A percentile compares a stretch with the other conserved stretches of the same genome.
Conservation (phyloP, 1,140 invertebrate genomes). For the Aphis craccivora region DNA sequence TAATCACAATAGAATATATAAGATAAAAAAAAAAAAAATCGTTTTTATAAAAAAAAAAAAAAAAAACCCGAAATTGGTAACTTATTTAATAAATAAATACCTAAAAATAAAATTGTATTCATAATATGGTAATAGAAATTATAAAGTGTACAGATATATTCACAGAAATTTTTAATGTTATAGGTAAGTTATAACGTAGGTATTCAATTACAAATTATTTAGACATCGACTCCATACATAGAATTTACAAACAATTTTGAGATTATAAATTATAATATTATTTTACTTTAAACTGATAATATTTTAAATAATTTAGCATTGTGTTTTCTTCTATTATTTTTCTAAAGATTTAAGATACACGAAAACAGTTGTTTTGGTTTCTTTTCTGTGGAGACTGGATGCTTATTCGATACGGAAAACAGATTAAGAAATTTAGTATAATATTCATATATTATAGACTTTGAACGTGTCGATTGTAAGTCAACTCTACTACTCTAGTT, state of each 20-base stretch:
- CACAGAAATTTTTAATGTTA: background rate
- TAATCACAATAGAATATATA: background rate
- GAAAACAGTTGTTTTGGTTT: too few species aligned
- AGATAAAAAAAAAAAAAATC: too few species aligned
- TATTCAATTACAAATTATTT: background rate
- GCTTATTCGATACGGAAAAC: background rate
- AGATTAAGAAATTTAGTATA: background rate
- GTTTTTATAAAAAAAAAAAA: too few species aligned
- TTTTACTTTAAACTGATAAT: background rate
- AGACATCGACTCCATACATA: background rate
- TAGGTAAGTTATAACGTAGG: background rate
- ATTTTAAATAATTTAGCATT: background rate
- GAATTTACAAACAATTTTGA: background rate
- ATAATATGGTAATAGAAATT: background rate
- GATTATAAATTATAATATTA: background rate
- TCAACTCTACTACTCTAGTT: background rate
- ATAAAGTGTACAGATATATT: background rate
- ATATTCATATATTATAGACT: background rate
- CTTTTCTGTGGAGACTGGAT: background rate
- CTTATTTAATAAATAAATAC: background rate
- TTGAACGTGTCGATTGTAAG: background rate
- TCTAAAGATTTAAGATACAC: background rate
- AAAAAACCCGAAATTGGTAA: background rate
- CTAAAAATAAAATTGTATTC: background rate
- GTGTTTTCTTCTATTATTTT: background rate